Evolutionary conservation across 1,140 invertebrate species (phyloP).

Genomic region (Drosophila seguyi): DNA sequence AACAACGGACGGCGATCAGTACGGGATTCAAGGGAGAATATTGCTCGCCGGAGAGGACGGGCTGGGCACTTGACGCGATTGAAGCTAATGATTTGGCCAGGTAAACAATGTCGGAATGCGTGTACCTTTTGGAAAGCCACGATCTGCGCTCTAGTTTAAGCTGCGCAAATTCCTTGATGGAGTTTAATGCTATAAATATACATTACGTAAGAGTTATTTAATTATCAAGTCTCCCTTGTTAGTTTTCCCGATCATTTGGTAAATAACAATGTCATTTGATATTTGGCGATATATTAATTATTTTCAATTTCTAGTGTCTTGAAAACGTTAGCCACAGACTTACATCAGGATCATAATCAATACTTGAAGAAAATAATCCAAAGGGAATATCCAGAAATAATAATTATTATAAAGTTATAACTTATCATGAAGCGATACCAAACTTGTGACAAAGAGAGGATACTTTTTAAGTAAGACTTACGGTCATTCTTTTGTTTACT

Average conservation of each 20-base stretch:
- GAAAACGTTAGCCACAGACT: neutral
- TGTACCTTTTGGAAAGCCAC: constrained; percentile 9
- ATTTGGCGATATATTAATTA: neutral
- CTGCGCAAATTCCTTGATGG: neutral
- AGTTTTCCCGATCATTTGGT: neutral
- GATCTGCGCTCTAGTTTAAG: neutral
- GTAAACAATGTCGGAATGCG: constrained; percentile 28
- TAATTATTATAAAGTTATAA: too few relatives aligned
- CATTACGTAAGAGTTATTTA: neutral
- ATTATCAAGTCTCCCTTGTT: neutral
- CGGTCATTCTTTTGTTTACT: too few relatives aligned
- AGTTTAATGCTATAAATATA: neutral
- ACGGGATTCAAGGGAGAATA: constrained; percentile 2
- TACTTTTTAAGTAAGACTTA: too few relatives aligned
- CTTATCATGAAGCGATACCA: too few relatives aligned
- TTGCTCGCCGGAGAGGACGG: neutral
- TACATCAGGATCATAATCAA: too few relatives aligned
- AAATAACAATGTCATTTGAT: neutral
- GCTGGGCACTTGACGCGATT: constrained; percentile 28
- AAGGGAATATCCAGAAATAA: neutral
- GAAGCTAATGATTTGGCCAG: constrained; percentile 37
- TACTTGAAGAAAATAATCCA: neutral
- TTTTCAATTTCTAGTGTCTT: neutral
- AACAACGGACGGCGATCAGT: constrained; percentile 41
- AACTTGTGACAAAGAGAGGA: too few relatives aligned